Evolutionary conservation across 2,797 vertebrate species (phyloP).

Genomic region (Staurois parvus): DNA sequence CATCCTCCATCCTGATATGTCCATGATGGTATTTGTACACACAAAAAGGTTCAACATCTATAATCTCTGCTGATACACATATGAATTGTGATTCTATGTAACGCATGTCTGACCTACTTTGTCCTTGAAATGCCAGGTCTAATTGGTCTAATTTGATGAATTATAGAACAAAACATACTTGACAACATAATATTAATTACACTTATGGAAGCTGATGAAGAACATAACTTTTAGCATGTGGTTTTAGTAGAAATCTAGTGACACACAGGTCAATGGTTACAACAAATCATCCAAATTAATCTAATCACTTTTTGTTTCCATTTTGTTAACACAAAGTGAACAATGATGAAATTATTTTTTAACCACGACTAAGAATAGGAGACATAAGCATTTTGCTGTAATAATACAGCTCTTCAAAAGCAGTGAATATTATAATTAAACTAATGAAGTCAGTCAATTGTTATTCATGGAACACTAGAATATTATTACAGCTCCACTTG

Average conservation of each 20-base stretch:
- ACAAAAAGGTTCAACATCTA: background rate
- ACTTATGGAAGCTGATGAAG: background rate
- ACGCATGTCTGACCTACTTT: background rate
- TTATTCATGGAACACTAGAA: conserved; percentile 35
- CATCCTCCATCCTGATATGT: no score
- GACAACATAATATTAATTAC: conserved; percentile 1
- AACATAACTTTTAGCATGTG: background rate
- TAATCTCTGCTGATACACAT: background rate
- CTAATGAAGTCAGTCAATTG: background rate
- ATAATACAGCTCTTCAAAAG: background rate
- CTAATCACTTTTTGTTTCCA: rapidly evolving
- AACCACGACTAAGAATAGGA: conserved; percentile 20
- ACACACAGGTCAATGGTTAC: background rate
- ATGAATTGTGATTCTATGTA: no score
- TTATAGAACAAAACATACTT: background rate
- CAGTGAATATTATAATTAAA: background rate
- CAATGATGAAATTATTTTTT: conserved; percentile 44
- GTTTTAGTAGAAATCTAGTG: rapidly evolving
- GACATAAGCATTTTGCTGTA: background rate
- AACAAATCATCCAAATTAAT: background rate
- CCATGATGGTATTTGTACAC: background rate
- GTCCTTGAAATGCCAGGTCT: background rate
- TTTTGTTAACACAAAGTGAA: conserved; percentile 51
- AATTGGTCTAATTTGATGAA: rapidly evolving
- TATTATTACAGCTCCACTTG: conserved; percentile 41